phyloP scores from a whole-genome alignment of 2,113 vertebrate species.

The Elachura formosa region DNA sequence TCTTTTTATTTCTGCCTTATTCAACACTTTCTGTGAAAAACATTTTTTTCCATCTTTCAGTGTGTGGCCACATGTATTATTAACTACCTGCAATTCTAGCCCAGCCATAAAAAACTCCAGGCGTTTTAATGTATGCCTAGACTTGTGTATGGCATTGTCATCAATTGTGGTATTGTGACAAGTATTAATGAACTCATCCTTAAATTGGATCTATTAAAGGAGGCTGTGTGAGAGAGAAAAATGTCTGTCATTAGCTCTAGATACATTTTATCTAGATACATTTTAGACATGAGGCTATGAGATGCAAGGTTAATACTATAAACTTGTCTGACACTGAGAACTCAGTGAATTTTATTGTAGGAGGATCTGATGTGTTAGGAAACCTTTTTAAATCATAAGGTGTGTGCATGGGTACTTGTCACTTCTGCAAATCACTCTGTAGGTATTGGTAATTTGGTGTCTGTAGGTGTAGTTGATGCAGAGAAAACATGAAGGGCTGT shows the following conservation, averaged over 20 bases:
- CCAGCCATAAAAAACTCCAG: neutral
- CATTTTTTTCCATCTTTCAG: neutral
- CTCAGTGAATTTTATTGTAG: neutral
- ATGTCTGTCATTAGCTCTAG: neutral
- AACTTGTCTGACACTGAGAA: neutral
- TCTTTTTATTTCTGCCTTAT: neutral
- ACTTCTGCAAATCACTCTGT: neutral
- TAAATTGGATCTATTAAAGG: neutral
- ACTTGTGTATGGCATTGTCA: neutral
- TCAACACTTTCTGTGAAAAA: neutral
- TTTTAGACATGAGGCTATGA: neutral
- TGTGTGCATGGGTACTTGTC: neutral
- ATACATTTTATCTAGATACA: neutral
- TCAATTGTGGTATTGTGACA: neutral
- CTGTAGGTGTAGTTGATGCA: neutral
- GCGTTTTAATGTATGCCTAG: neutral
- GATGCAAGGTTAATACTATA: neutral
- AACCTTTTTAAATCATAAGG: neutral
- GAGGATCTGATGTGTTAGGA: neutral
- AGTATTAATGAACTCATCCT: slow-evolving; percentile 1
- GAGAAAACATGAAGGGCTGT: neutral
- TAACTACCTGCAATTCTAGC: neutral
- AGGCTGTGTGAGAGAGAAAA: neutral
- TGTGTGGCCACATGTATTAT: slow-evolving; percentile 5
- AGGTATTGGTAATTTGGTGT: neutral